A percentile compares a stretch with the other conserved stretches of the same genome.
Evolutionary conservation across 2,888 invertebrate species (phyloP).

Genomic region (Polia nebulosa): DNA sequence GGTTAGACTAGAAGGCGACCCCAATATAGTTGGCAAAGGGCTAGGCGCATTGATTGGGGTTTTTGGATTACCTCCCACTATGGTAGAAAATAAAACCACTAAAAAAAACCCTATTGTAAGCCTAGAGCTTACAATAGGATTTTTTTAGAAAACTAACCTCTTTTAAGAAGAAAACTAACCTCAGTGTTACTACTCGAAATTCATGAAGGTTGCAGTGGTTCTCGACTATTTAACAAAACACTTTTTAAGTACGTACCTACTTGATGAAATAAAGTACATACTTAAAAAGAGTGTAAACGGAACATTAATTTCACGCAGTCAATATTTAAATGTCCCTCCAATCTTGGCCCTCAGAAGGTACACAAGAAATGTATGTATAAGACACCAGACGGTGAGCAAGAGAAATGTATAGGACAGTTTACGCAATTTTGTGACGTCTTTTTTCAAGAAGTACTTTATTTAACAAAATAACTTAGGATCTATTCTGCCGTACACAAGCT

Average conservation of each 20-base stretch:
- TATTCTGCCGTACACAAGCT: too few relatives aligned
- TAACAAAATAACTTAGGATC: too few relatives aligned
- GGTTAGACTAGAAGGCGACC: too few relatives aligned
- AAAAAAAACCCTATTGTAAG: too few relatives aligned
- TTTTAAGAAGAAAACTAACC: neutral
- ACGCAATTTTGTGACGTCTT: neutral
- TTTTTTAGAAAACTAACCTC: too few relatives aligned
- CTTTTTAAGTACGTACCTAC: too few relatives aligned
- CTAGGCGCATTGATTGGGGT: too few relatives aligned
- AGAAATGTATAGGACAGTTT: neutral
- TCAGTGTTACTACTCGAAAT: neutral
- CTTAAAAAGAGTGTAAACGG: slow-evolving; percentile 15
- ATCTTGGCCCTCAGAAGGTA: slow-evolving; percentile 28
- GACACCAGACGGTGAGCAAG: neutral
- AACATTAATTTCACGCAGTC: slow-evolving; percentile 46
- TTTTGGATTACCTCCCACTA: too few relatives aligned
- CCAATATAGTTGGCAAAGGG: too few relatives aligned
- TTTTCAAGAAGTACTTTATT: too few relatives aligned
- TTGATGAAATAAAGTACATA: neutral
- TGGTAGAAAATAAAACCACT: too few relatives aligned
- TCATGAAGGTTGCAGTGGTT: neutral
- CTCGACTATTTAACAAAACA: neutral
- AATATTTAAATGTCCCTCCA: slow-evolving; percentile 53
- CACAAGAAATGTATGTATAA: slow-evolving; percentile 26
- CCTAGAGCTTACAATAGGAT: too few relatives aligned